Base-by-base conservation (phyloP, 1,140 invertebrate species). In the Drosophila hydei region DNA sequence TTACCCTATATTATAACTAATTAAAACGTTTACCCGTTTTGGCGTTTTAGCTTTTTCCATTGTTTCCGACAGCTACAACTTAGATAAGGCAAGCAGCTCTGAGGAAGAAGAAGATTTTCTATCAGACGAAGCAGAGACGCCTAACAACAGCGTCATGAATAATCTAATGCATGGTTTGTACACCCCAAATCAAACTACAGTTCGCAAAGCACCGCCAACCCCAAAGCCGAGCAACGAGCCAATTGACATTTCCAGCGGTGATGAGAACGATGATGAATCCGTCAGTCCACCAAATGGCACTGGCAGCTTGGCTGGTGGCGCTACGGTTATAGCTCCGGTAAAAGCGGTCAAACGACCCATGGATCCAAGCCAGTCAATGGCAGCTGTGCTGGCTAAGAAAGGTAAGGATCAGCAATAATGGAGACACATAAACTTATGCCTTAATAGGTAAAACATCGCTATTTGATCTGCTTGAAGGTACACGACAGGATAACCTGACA, bases 231-330 rank as follows among this genome's bases (percentile, higher is more conserved):
- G 47, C 25, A 79, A 23, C 27, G 92, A 93, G 25, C 92, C 92
- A 25, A 94, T 94, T 58, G 93, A 94, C 68, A 94, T 94, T 19
- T 94, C 93, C 38, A 94, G 93, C 56, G 93, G 94, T 19, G 93
- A 94, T 56, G 93, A 94, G 9, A 92, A 92, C 9, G 90, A 90
- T 18, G 91, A 92, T 19, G 92, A 92, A 4, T 47, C 48, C 0
- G 42, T 42, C 3, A 87, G 72, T 9, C 72, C 64, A 9, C 48
- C 67, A 12, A 89, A 89, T 56, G 67, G 67, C 4, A 36, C 54
- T 8, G 23, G 23, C 11, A 43, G 9, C 14, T 3, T 19, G 1
- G 61, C 43, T 14, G 27, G 45, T 7, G 14, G 11, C 14, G 18
- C 45, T 6, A 3, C 25, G 2, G 23, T 43, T 11, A 18, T 23